These are phyloP conservation scores for Cliona cf. orientalis DNA, from an alignment of 37 sponge, comb jelly and placozoan genomes.

Conservation along the genomic window DNA sequence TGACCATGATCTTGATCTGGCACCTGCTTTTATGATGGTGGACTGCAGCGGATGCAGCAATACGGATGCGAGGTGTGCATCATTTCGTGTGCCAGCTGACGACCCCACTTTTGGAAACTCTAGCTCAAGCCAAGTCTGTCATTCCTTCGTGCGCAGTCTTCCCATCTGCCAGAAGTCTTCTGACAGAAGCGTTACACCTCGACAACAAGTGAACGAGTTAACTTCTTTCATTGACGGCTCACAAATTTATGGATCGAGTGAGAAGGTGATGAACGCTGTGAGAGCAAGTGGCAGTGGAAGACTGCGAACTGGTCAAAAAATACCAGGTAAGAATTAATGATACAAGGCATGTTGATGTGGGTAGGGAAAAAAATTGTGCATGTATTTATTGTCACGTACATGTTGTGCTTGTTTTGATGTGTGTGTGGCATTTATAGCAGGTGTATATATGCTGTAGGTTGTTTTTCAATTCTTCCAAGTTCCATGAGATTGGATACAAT, in stretches of 20 bases:
- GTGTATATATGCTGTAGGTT: too few species aligned
- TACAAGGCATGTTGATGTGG: too few species aligned
- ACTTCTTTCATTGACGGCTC: slow-evolving; percentile 90
- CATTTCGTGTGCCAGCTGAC: neutral
- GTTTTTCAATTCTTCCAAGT: too few species aligned
- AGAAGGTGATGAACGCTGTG: neutral
- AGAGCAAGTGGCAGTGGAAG: neutral
- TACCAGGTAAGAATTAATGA: slow-evolving; percentile 4
- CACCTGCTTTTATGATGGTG: slow-evolving; percentile 30
- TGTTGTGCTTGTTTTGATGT: too few species aligned
- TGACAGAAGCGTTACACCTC: slow-evolving; percentile 18
- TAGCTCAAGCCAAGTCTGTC: too few species aligned
- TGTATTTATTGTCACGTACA: too few species aligned
- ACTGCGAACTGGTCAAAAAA: slow-evolving; percentile 29
- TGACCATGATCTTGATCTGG: slow-evolving; percentile 85
- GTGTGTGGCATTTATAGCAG: too few species aligned
- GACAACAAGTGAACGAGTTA: slow-evolving; percentile 80
- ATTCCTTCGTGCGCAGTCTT: too few species aligned
- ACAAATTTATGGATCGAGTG: slow-evolving; percentile 73
- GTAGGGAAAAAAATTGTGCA: too few species aligned
- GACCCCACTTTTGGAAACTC: too few species aligned
- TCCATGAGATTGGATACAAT: too few species aligned
- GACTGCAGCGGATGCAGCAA: slow-evolving; percentile 12
- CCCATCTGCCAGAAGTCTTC: slow-evolving; percentile 22
- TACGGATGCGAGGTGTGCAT: slow-evolving; percentile 9